A percentile compares a stretch with the other conserved stretches of the same genome.
phyloP scores from a whole-genome alignment of 2,888 invertebrate species.

The Polyommatus icarus region DNA sequence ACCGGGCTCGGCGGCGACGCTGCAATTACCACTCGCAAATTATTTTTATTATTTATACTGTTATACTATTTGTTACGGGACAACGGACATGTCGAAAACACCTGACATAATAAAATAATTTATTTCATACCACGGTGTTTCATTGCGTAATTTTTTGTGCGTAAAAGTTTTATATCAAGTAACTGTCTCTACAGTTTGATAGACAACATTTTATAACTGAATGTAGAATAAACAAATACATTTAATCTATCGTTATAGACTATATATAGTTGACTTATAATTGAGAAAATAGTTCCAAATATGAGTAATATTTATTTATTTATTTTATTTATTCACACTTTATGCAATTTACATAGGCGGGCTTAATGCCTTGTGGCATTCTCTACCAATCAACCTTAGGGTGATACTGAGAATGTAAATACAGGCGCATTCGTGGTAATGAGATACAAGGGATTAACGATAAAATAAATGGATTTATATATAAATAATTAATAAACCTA shows the following conservation, averaged over 20 bases:
- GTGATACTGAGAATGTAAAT: too few species aligned
- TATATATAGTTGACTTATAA: too few species aligned
- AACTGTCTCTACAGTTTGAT: background rate
- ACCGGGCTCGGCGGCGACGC: slow-evolving; percentile 59
- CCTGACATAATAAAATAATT: slow-evolving; percentile 78
- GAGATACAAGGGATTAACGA: too few species aligned
- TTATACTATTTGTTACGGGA: slow-evolving; percentile 69
- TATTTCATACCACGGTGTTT: slow-evolving; percentile 65
- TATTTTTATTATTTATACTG: slow-evolving; percentile 81
- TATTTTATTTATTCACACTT: too few species aligned
- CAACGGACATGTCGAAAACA: slow-evolving; percentile 65
- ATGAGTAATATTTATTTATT: background rate
- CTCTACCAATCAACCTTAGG: too few species aligned
- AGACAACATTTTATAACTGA: background rate
- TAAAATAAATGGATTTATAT: too few species aligned
- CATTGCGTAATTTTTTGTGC: slow-evolving; percentile 34
- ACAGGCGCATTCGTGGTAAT: too few species aligned
- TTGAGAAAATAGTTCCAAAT: background rate
- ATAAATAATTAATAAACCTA: too few species aligned
- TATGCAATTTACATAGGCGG: too few species aligned
- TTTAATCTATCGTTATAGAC: too few species aligned
- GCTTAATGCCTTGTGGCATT: too few species aligned
- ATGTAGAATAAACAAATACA: background rate
- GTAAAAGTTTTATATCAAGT: too few species aligned
- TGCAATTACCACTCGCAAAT: slow-evolving; percentile 77